A percentile compares a stretch with the other conserved stretches of the same genome.
These are phyloP conservation scores for Chrysolina oricalcia DNA, from an alignment of 2,888 invertebrate species.

Conservation along the genomic window DNA sequence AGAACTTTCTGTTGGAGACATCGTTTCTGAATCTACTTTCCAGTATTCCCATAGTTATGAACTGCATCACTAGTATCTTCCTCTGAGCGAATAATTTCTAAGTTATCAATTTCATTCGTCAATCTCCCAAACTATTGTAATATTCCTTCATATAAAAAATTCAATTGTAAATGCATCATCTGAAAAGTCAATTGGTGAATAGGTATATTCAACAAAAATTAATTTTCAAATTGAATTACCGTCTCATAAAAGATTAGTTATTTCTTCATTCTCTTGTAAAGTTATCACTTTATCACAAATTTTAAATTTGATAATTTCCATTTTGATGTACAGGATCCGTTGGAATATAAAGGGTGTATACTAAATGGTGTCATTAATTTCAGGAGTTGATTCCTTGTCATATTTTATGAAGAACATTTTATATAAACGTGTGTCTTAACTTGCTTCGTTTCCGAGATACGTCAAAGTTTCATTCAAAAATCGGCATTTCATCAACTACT, in stretches of 20 bases:
- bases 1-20: slow-evolving; percentile 6
- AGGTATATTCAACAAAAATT: no score
- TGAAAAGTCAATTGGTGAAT: slow-evolving; percentile 11
- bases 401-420: no score
- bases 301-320: slow-evolving; percentile 11
- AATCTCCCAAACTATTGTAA: neutral
- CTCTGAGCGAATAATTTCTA: slow-evolving; percentile 19
- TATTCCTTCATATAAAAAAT: slow-evolving; percentile 9
- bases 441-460: no score
- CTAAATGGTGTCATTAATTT: no score
- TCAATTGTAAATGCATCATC: slow-evolving; percentile 15
- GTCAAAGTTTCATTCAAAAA: no score
- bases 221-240: slow-evolving; percentile 18
- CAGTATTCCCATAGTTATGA: neutral
- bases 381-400: no score
- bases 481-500: no score
- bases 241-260: slow-evolving; percentile 16
- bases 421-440: no score
- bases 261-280: slow-evolving; percentile 14
- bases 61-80: neutral
- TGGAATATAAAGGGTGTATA: no score
- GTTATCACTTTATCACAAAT: neutral
- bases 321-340: no score
- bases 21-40: slow-evolving; percentile 15
- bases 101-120: neutral